These are phyloP conservation scores for Ethmia dodecea DNA, from an alignment of 2,888 invertebrate genomes.

Conservation along the genomic window DNA sequence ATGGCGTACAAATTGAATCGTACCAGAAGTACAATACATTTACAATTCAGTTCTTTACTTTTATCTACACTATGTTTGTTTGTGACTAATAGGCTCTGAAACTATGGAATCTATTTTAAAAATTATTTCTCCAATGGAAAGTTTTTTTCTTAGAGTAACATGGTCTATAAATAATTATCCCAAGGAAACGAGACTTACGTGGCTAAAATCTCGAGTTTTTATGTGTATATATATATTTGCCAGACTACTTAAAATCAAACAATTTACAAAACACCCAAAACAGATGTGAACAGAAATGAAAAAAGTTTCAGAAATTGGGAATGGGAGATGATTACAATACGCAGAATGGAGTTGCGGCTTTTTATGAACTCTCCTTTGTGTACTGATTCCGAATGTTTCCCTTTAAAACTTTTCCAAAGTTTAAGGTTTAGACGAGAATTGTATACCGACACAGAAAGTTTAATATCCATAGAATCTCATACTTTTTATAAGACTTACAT, in stretches of 20 bases:
- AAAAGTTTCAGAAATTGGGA: constrained; percentile 69
- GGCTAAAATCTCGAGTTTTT: too few relatives aligned
- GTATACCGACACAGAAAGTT: constrained; percentile 49
- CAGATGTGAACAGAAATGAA: constrained; percentile 75
- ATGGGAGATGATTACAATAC: constrained; percentile 72
- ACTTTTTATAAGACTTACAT: constrained; percentile 50
- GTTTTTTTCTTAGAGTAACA: too few relatives aligned
- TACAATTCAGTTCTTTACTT: too few relatives aligned
- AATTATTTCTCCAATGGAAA: too few relatives aligned
- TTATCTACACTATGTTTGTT: too few relatives aligned
- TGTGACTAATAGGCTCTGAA: too few relatives aligned
- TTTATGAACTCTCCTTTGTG: constrained; percentile 67
- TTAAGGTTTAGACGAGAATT: constrained; percentile 45
- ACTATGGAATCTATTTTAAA: too few relatives aligned
- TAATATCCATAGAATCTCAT: constrained; percentile 50
- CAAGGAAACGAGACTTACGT: too few relatives aligned
- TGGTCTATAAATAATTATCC: too few relatives aligned
- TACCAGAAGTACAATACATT: too few relatives aligned
- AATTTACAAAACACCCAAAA: constrained; percentile 46
- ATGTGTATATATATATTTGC: constrained; percentile 5
- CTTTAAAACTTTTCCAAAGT: constrained; percentile 47
- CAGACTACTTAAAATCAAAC: constrained; percentile 43
- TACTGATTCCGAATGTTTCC: constrained; percentile 64
- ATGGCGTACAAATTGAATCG: too few relatives aligned
- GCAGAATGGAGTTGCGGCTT: constrained; percentile 66